Evolutionary conservation across 1,140 invertebrate genomes (phyloP).

Genomic region (Drosophila sp.): DNA sequence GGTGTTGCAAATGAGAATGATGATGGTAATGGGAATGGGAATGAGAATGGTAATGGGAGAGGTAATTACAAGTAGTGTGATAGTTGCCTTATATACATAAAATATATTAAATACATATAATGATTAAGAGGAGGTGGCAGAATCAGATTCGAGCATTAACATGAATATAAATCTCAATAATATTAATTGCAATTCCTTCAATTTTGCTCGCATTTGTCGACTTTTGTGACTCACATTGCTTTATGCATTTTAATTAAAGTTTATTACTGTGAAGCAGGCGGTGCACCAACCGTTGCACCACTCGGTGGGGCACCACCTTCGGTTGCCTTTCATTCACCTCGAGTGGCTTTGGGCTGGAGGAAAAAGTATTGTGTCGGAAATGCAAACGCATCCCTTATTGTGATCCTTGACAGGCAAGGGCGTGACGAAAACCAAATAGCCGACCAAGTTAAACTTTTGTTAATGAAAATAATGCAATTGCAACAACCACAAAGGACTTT

Average conservation of each 20-base stretch:
- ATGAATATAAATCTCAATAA: constrained; percentile 65
- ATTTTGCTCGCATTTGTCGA: constrained; percentile 41
- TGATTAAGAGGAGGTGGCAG: not conserved
- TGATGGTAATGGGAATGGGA: constrained; percentile 11
- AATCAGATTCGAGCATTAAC: not conserved
- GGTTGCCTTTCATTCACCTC: not conserved
- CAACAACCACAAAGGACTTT: constrained; percentile 26
- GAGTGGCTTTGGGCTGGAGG: not conserved
- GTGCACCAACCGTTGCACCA: constrained; percentile 7
- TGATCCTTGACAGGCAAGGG: constrained; percentile 20
- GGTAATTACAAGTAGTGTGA: constrained; percentile 56
- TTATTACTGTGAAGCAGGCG: constrained; percentile 52
- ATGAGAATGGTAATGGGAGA: too few relatives aligned
- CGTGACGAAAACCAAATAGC: constrained; percentile 50
- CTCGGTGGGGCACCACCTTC: constrained; percentile 4
- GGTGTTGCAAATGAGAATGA: too few relatives aligned
- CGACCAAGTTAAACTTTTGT: constrained; percentile 73
- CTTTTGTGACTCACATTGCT: constrained; percentile 38
- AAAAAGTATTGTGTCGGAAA: constrained; percentile 65
- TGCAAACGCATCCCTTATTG: constrained; percentile 50
- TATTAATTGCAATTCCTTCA: constrained; percentile 68
- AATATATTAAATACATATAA: constrained; percentile 2
- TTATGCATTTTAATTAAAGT: constrained; percentile 79
- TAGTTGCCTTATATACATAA: constrained; percentile 27
- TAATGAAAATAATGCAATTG: constrained; percentile 83